These are phyloP conservation scores for Patagioenas fasciata DNA, from an alignment of 2,113 vertebrate genomes.

Conservation along the genomic window DNA sequence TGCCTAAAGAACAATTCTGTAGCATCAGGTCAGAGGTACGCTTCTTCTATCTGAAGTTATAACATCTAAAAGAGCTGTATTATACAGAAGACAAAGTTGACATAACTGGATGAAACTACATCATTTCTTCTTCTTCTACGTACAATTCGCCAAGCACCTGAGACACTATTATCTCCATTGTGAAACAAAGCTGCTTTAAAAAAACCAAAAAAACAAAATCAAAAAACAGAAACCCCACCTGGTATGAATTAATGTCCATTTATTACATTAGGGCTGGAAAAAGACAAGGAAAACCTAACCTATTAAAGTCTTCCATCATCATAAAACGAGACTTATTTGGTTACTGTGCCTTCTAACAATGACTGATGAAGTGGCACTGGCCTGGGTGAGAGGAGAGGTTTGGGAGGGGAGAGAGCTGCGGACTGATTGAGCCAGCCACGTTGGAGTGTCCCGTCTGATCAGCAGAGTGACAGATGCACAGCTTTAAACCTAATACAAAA, in stretches of 20 bases:
- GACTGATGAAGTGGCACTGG: conserved; percentile 63
- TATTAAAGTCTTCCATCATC: conserved; percentile 54
- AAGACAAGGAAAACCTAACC: conserved; percentile 59
- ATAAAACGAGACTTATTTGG: conserved; percentile 58
- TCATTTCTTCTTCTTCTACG: conserved; percentile 57
- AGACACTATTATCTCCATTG: conserved; percentile 59
- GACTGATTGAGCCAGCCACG: conserved; percentile 59
- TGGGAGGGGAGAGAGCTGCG: conserved; percentile 12
- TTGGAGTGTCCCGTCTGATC: conserved; percentile 67
- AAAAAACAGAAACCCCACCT: conserved; percentile 53
- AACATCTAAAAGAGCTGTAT: conserved; percentile 55
- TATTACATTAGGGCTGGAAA: conserved; percentile 55
- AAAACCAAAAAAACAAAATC: neutral
- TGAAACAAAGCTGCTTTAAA: conserved; percentile 49
- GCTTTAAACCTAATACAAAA: conserved; percentile 83
- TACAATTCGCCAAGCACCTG: conserved; percentile 59
- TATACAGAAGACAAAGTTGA: conserved; percentile 63
- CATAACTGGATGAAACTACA: conserved; percentile 58
- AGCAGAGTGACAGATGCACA: conserved; percentile 72
- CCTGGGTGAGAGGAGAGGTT: conserved; percentile 46
- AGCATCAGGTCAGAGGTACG: conserved; percentile 45
- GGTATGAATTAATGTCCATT: conserved; percentile 54
- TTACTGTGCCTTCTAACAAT: conserved; percentile 61
- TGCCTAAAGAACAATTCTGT: conserved; percentile 22
- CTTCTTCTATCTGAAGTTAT: conserved; percentile 53